phyloP scores from a whole-genome alignment of 2,797 vertebrate genomes.

The Epinephelus malabaricus region DNA sequence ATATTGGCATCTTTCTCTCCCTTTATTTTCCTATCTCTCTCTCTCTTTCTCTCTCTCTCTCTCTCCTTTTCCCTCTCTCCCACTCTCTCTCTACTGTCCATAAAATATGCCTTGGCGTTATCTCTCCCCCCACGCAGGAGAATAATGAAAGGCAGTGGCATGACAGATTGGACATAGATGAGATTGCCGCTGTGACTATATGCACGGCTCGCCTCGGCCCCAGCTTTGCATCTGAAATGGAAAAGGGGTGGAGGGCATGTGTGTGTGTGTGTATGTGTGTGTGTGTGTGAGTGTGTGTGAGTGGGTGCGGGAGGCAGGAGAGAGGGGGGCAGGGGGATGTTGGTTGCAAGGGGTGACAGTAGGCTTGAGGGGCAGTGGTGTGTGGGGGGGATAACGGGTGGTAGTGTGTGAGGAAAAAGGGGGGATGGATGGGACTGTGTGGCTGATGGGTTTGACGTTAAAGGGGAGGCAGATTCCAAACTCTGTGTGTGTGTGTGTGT shows the following conservation, averaged over 20 bases:
- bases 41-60: slow-evolving; percentile 36
- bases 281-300: slow-evolving; percentile 38
- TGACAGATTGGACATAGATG: slow-evolving; percentile 92
- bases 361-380: slow-evolving; percentile 67
- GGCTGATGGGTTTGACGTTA: slow-evolving; percentile 63
- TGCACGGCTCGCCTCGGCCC: slow-evolving; percentile 84
- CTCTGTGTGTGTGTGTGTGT: slow-evolving; percentile 19
- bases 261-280: slow-evolving; percentile 64
- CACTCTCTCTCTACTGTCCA: slow-evolving; percentile 79
- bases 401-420: slow-evolving; percentile 18
- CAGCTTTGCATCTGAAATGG: slow-evolving; percentile 88
- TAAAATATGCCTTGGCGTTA: slow-evolving; percentile 90
- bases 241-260: slow-evolving; percentile 74
- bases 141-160: slow-evolving; percentile 90
- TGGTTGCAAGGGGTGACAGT: slow-evolving; percentile 69
- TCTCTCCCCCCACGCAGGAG: slow-evolving; percentile 85
- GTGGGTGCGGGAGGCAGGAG: slow-evolving; percentile 12
- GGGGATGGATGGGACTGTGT: slow-evolving; percentile 52
- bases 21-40: slow-evolving; percentile 77
- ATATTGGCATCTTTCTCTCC: slow-evolving; percentile 72
- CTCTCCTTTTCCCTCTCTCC: slow-evolving; percentile 30
- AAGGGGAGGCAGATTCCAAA: slow-evolving; percentile 55
- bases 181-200: slow-evolving; percentile 89
- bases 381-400: slow-evolving; percentile 35
- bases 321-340: slow-evolving; percentile 28